These are phyloP conservation scores for Epinotia nisella DNA, from an alignment of 2,888 invertebrate species.

Conservation along the genomic window DNA sequence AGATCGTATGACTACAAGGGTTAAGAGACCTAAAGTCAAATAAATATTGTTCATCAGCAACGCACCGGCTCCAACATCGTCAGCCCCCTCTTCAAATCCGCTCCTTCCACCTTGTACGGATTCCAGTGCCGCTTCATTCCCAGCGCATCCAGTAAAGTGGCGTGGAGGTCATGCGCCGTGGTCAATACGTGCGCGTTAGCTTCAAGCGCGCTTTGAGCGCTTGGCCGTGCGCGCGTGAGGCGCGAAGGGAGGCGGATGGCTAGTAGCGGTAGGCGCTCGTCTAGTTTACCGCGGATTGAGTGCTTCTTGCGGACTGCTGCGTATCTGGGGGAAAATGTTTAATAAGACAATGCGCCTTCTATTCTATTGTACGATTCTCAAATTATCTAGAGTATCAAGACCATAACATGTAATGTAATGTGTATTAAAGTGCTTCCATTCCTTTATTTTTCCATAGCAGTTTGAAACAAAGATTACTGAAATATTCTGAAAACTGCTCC, in stretches of 20 bases:
- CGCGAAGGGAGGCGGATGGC: slow-evolving; percentile 90
- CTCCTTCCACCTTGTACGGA: slow-evolving; percentile 72
- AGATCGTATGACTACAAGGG: too few relatives aligned
- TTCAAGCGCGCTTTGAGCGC: slow-evolving; percentile 85
- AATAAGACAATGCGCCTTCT: not conserved
- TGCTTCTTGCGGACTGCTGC: slow-evolving; percentile 89
- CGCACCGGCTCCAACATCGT: slow-evolving; percentile 86
- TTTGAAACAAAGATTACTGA: too few relatives aligned
- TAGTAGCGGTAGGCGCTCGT: slow-evolving; percentile 95
- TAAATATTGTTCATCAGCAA: not conserved
- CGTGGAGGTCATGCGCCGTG: slow-evolving; percentile 95
- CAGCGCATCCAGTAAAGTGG: slow-evolving; percentile 89
- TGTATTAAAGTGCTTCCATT: too few relatives aligned
- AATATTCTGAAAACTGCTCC: too few relatives aligned
- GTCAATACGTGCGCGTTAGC: slow-evolving; percentile 88
- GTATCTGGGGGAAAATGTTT: slow-evolving; percentile 83
- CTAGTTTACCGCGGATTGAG: slow-evolving; percentile 94
- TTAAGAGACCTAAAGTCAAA: too few relatives aligned
- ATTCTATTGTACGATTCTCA: not conserved
- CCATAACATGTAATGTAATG: too few relatives aligned
- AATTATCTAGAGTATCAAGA: too few relatives aligned
- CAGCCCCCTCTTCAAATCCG: slow-evolving; percentile 83
- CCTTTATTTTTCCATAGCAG: too few relatives aligned
- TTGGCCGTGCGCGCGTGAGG: slow-evolving; percentile 86
- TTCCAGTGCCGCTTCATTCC: slow-evolving; percentile 71